A percentile compares a stretch with the other conserved stretches of the same genome.
Conservation (phyloP, 1,140 invertebrate genomes). For the Elysia chlorotica region DNA sequence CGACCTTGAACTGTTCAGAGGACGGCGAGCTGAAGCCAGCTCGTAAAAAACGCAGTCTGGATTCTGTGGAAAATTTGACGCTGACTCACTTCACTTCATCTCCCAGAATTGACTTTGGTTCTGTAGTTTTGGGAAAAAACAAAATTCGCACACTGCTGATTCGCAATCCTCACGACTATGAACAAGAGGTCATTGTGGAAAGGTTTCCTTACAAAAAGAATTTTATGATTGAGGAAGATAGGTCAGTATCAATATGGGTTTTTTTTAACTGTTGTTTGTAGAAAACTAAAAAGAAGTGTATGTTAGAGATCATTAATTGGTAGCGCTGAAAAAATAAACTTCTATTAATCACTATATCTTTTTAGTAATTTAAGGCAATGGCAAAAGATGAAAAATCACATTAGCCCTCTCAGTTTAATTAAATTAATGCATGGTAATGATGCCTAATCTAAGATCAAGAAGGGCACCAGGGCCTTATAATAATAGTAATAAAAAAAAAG, state of each 20-base stretch:
- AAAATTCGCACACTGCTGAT: constrained; percentile 38
- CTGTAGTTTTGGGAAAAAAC: constrained; percentile 29
- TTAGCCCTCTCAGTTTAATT: no score
- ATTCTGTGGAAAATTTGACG: constrained; percentile 41
- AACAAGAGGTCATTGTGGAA: constrained; percentile 49
- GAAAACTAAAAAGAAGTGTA: not conserved
- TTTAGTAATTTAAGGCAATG: no score
- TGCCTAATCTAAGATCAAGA: no score
- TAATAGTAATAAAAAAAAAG: no score
- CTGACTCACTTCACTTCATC: constrained; percentile 52
- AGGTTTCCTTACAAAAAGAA: constrained; percentile 50
- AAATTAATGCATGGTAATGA: no score
- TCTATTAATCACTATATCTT: no score
- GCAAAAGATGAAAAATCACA: no score
- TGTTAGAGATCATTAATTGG: no score
- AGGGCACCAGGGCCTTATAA: no score
- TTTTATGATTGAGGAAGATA: constrained; percentile 37
- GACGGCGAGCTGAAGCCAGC: not conserved
- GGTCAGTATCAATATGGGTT: constrained; percentile 16
- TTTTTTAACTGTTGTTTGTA: not conserved
- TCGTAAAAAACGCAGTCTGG: constrained; percentile 28
- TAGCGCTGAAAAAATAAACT: no score
- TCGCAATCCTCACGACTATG: constrained; percentile 51
- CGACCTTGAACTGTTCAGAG: constrained; percentile 15
- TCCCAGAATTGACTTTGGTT: constrained; percentile 49